Evolutionary conservation across 2,113 vertebrate genomes (phyloP), one percentile per base, ranked within the genome.

Genomic region (Proterorhinus semilunaris): DNA sequence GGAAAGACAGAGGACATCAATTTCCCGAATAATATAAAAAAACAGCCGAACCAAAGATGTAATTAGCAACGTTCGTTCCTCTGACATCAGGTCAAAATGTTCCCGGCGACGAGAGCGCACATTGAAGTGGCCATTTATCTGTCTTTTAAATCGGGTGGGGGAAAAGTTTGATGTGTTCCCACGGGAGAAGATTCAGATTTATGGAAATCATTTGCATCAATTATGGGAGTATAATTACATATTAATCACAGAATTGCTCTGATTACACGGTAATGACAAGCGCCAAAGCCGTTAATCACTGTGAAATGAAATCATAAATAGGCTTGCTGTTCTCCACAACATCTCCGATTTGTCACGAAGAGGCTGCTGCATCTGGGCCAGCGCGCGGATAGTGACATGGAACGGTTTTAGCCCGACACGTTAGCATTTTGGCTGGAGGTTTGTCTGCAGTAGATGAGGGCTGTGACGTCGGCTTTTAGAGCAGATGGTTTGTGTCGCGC

Each of bases 281-380:
- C 72, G 62, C 74, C 76, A 42, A 46, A 53, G 12, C n/a, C 6
- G 68, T 74, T 89, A 85, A 89, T 85, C 69, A 66, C 74, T 71
- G 76, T 78, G 78, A 86, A 86, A 87, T 86, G 47, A 75, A 83
- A 81, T 65, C 67, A 75, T 12, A 70, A 78, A 83, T 80, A 51
- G 67, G 72, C 68, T 79, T 65, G 45, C 50, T 54, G 21, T 65
- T 73, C 68, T 48, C 47, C 10, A 59, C 62, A 65, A 46, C 6
- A 9, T 65, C 13, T 16, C 36, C 13, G 71, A 43, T 59, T 64
- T 77, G 59, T n/a, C 43, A 21, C 10, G 21, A 42, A 8, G 50
- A 53, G 47, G 42, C 50, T 65, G 48, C 11, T 9, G 53, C 46
- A 13, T 49, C 10, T 53, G 8, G n/a, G 43, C 59, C 58, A 61